Percentiles rank a stretch among this genome's conserved stretches.
Evolutionary conservation across 2,888 invertebrate genomes (phyloP).

Genomic region (Stictocephala bisonia): DNA sequence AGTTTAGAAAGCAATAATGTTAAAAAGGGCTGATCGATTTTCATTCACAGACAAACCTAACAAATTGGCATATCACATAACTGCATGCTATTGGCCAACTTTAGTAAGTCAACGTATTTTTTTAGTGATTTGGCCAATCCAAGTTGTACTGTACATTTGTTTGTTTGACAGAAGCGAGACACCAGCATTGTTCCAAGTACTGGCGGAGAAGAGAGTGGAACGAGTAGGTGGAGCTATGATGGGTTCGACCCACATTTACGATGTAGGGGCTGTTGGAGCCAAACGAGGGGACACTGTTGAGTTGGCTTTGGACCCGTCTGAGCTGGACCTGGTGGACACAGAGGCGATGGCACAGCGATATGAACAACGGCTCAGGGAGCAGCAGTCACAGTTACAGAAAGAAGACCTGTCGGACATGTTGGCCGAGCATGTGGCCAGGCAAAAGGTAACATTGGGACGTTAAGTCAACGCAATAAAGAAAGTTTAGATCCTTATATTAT

Average conservation of each 20-base stretch:
- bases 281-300: constrained; percentile 76
- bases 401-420: constrained; percentile 99
- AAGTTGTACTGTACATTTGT: background rate
- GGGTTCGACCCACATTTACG: constrained; percentile 98
- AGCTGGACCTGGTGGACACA: constrained; percentile 91
- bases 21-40: no score
- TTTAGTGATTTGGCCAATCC: no score
- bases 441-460: constrained; percentile 90
- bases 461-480: no score
- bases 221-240: constrained; percentile 93
- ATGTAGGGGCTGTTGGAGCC: constrained; percentile 72
- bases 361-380: constrained; percentile 95
- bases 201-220: constrained; percentile 94
- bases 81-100: no score
- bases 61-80: no score
- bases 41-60: no score
- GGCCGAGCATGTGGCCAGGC: constrained; percentile 96
- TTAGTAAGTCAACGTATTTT: no score
- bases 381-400: constrained; percentile 86
- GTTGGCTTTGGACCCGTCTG: constrained; percentile 96
- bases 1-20: no score
- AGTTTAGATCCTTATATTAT: no score
- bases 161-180: constrained; percentile 80
- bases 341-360: constrained; percentile 96
- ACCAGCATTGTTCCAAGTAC: constrained; percentile 70